These are phyloP conservation scores for Zaprionus gabonicus DNA, from an alignment of 1,140 invertebrate genomes.

Conservation along the genomic window DNA sequence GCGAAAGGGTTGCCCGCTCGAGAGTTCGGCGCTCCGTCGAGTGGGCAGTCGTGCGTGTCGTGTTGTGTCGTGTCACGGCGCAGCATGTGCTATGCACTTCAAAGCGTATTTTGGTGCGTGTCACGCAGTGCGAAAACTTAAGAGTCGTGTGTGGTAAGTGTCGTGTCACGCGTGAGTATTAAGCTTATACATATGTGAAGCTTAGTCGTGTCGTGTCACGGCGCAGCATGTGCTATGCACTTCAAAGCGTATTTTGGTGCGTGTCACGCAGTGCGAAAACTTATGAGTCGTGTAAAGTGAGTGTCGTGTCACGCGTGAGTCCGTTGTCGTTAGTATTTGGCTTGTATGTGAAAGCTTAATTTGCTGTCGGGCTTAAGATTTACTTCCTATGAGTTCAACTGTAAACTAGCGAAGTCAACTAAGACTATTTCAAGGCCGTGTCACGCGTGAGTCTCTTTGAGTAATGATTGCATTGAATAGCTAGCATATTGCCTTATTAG, in stretches of 20 bases:
- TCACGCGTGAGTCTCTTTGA: neutral
- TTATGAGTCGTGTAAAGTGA: no score
- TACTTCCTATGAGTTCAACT: neutral
- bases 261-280: no score
- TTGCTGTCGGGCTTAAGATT: neutral
- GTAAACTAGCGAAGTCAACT: neutral
- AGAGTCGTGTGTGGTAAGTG: no score
- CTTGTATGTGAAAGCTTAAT: neutral
- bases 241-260: neutral
- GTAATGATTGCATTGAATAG: no score
- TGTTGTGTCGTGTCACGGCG: slow-evolving; percentile 34
- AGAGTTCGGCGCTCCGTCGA: neutral
- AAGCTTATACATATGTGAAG: no score
- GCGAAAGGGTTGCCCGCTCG: slow-evolving; percentile 12
- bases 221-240: neutral
- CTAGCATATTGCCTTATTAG: no score
- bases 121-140: no score
- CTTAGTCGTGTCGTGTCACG: slow-evolving; percentile 22
- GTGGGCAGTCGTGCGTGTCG: slow-evolving; percentile 19
- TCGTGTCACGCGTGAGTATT: no score
- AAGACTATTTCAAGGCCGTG: neutral
- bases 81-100: neutral
- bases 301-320: neutral
- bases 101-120: neutral
- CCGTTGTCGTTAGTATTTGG: no score